These are phyloP conservation scores for Phrynocephalus guinanensis DNA, from an alignment of 2,797 vertebrate genomes.

Conservation along the genomic window DNA sequence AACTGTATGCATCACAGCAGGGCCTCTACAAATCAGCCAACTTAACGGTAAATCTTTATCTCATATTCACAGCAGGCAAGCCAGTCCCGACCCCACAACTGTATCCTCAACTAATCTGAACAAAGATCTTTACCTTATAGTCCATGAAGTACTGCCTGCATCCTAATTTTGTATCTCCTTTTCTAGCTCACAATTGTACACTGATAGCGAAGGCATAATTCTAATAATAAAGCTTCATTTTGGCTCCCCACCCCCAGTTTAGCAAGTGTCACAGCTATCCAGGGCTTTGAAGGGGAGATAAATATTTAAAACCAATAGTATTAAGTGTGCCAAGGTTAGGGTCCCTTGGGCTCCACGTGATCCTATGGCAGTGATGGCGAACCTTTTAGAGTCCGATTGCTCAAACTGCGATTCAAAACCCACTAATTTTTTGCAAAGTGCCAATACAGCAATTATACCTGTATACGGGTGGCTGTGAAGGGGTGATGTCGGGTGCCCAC, in stretches of 20 bases:
- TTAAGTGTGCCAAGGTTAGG: neutral
- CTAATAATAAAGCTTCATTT: neutral
- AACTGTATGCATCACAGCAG: neutral
- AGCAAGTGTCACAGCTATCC: too few relatives aligned
- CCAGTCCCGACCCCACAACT: neutral
- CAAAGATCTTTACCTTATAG: neutral
- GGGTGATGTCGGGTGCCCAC: too few relatives aligned
- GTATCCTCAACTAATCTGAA: neutral
- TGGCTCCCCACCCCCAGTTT: too few relatives aligned
- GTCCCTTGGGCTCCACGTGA: neutral
- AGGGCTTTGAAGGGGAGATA: too few relatives aligned
- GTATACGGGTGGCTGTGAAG: too few relatives aligned
- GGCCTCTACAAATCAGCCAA: neutral
- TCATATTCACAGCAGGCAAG: neutral
- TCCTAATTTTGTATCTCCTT: neutral
- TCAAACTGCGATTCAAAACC: too few relatives aligned
- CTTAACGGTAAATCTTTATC: neutral
- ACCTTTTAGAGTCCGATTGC: too few relatives aligned
- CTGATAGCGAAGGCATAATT: neutral
- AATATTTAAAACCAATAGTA: constrained; percentile 16
- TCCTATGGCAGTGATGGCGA: neutral
- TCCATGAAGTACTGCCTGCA: neutral
- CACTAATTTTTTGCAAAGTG: too few relatives aligned
- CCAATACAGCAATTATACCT: too few relatives aligned
- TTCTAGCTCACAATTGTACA: neutral